Evolutionary conservation across 2,888 invertebrate genomes (phyloP), one percentile per base, ranked within the genome.

Genomic region (Tenthredo mesomela): DNA sequence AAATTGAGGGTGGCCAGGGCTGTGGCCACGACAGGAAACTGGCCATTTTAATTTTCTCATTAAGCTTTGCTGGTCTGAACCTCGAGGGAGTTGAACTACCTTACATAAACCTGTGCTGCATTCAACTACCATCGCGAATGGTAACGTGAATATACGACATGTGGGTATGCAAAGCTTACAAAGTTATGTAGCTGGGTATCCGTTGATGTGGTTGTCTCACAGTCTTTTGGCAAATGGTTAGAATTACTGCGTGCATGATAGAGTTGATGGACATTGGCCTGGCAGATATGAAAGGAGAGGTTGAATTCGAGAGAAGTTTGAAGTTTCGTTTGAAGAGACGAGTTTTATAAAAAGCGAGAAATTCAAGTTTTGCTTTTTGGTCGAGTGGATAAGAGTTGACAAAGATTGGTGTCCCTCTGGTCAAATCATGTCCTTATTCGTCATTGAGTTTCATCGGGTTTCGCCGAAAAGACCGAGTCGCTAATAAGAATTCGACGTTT

Each of bases 11-110:
- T 61, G 61, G 58, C 61, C 58, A 37, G 58, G 67, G 37, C 40
- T 58, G 58, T 80, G 80, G 80, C 80, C 80, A 80, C 58, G 80
- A 80, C 80, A 82, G 77, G 70, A 84, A 70, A 70, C 61, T 47
- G 73, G 58, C 82, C 86, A 85, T 88, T 88, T 88, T 87, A 86
- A 88, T 88, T 87, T 87, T 86, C 87, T 88, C 88, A 86, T 89
- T 88, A 88, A 84, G 86, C 86, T 84, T 86, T 84, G 85, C 82
- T 85, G 86, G 71, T 77, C 84, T 10, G n/a, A 21, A 40, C 33
- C 80, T 80, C 58, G 58, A 58, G 80, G 61, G 50, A 58, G 37
- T n/a, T 58, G n/a, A 61, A 61, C 80, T 58, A 40, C 78, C 58
- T 80, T 25, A 33, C 37, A 61, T 58, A 61, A 58, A 40, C 78